Base-by-base conservation (phyloP, 2,113 vertebrate species). In the Ptilorrhoa leucosticta region DNA sequence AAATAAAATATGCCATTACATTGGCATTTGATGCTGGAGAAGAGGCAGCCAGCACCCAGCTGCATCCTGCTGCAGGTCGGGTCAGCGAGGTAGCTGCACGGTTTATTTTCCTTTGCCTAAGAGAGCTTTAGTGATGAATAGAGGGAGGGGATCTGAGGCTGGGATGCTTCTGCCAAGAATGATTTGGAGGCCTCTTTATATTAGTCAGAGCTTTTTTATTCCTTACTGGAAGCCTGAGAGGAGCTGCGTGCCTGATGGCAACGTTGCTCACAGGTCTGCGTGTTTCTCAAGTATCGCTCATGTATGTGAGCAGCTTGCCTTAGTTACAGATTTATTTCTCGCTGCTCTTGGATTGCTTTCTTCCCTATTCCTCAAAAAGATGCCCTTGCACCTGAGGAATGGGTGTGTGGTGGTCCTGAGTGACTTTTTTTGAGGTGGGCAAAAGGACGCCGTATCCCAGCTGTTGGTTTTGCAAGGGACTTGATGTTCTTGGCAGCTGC, bases 191-290 rank as follows among this genome's bases (percentile, higher is more conserved):
- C 97, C 97, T 97, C 96, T 96, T 96, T 96, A 57, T 88, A 94
- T 98, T 99, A 98, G 98, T 99, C 98, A 98, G 98, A 98, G 98
- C 96, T 97, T 96, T 98, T 98, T 98, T 98, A 98, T 98, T 96
- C 96, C 96, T 98, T 96, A 87, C 97, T 97, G 94, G 96, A 97
- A 92, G 89, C 90, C 79, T 75, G 87, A 75, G 85, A 94, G 63
- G 65, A 95, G 87, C 93, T 11, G 53, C 1, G 2, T 28, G 13
- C 94, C 90, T 60, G 23, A 23, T 88, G 92, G 92, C 90, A 66
- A 51, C 6, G 9, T 82, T 92, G 85, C 86, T 94, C 77, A 72
- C 85, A 92, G 78, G 88, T 88, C 96, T 84, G 65, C 75, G 56
- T 65, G 73, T 77, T 90, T 88, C 60, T 90, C 30, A 15, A 87